phyloP scores from a whole-genome alignment of 2,113 vertebrate species.

The Monopterus albus region DNA sequence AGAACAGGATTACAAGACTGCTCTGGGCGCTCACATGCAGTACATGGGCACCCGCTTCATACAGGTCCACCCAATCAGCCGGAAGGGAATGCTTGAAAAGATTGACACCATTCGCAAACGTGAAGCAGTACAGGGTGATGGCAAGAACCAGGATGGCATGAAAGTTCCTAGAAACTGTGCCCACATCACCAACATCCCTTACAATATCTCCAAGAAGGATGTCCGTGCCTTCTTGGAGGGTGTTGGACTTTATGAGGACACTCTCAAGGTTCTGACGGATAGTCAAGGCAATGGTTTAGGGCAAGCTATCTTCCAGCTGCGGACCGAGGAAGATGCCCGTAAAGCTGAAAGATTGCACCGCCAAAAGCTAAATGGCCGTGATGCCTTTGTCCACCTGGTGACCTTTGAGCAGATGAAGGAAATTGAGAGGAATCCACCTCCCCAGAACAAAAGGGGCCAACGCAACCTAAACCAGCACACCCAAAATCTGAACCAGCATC shows the following conservation, averaged over 20 bases:
- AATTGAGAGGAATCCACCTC: conserved; percentile 93
- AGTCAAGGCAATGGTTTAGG: conserved; percentile 94
- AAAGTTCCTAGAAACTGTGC: conserved; percentile 88
- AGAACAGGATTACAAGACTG: conserved; percentile 93
- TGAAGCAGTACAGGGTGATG: conserved; percentile 84
- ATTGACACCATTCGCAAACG: conserved; percentile 94
- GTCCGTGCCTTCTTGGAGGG: conserved; percentile 94
- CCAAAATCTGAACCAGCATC: conserved; percentile 69
- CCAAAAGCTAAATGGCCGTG: conserved; percentile 96
- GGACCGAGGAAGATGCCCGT: conserved; percentile 93
- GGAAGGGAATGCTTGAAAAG: conserved; percentile 97
- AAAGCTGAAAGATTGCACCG: conserved; percentile 95
- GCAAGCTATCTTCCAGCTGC: conserved; percentile 94
- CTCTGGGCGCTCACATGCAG: conserved; percentile 95
- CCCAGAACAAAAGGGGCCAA: conserved; percentile 91
- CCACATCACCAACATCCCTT: conserved; percentile 97
- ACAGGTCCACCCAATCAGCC: conserved; percentile 96
- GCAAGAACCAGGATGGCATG: conserved; percentile 87
- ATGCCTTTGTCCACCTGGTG: conserved; percentile 94
- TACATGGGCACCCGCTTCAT: conserved; percentile 98
- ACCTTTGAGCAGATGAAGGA: conserved; percentile 95
- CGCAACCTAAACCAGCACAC: conserved; percentile 77
- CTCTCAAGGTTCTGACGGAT: conserved; percentile 93
- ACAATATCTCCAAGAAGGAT: conserved; percentile 95
- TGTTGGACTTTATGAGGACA: conserved; percentile 91